Evolutionary conservation across 2,888 invertebrate genomes (phyloP), one percentile per base, ranked within the genome.

Genomic region (Julus scanicus): DNA sequence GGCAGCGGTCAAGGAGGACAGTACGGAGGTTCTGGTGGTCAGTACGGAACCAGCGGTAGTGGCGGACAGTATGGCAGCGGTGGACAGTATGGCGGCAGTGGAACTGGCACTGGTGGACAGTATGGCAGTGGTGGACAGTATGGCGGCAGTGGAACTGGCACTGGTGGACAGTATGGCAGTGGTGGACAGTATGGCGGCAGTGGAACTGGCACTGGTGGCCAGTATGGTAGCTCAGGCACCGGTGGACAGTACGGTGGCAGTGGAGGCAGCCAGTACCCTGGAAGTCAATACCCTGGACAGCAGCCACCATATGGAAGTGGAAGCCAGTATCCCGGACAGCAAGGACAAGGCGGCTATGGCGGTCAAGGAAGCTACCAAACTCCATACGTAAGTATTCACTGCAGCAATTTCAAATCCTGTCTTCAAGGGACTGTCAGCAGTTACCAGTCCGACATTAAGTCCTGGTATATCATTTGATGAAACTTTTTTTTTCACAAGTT

Each of bases 291-390:
- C 9, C 84, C 86, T 84, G 88, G 88, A n/a, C n/a, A n/a, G n/a
- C n/a, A n/a, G 3, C 84, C 29, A 84, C 29, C 20, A 29, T 71
- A 88, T 29, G 88, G 88, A 57, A 48, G 6, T 15, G 71, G 44
- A 39, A 88, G 63, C 8, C 88, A 88, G 49, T 88, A 84, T 84
- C 53, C 53, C 1, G 71, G 57, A 9, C 44, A 40, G 40, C 71
- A 86, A 4, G 80, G 80, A 13, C 80, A 80, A 37, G 37, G 80
- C 15, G 80, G 80, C 13, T 86, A 88, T 63, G 88, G 88, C 57
- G 86, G 88, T 5, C 88, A 88, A 86, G 88, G 88, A 17, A 88
- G 88, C 40, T 39, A 86, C 88, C 20, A 85, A 20, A 88, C 88
- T 11, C 86, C 57, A 87, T 88, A 29, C 39, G 88, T 88, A 49